Evolutionary conservation across 1,140 invertebrate species (phyloP).

Genomic region (Triops longicaudatus): DNA sequence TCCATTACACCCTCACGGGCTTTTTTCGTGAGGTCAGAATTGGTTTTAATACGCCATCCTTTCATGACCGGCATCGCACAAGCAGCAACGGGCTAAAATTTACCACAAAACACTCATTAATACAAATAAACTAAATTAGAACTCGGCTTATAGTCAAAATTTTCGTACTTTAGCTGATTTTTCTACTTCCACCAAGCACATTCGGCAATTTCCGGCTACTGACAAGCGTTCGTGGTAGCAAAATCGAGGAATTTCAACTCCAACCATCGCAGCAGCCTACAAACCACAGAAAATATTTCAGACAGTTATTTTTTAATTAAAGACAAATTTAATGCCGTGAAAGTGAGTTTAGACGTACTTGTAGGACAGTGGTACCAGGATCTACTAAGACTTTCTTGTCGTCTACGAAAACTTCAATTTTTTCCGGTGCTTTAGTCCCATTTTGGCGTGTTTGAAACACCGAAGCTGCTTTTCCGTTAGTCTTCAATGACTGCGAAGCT

Average conservation of each 20-base stretch:
- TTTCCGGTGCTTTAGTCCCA: constrained; percentile 49
- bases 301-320: constrained; percentile 3
- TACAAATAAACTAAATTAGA: too few relatives aligned
- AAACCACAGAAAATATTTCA: constrained; percentile 32
- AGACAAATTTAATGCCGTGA: constrained; percentile 9
- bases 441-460: neutral
- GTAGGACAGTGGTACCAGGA: constrained; percentile 93
- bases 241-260: constrained; percentile 96
- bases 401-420: constrained; percentile 96
- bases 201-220: constrained; percentile 96
- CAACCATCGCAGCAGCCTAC: constrained; percentile 87
- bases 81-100: constrained; percentile 84
- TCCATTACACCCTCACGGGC: constrained; percentile 99
- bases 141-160: neutral
- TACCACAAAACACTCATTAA: too few relatives aligned
- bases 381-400: constrained; percentile 88
- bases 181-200: constrained; percentile 99
- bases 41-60: constrained; percentile 93
- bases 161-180: constrained; percentile 67
- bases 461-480: neutral
- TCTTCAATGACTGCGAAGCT: neutral
- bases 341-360: constrained; percentile 50
- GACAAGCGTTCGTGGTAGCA: constrained; percentile 98
- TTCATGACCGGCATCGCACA: constrained; percentile 99
- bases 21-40: constrained; percentile 88